Evolutionary conservation across 2,113 vertebrate genomes (phyloP), one percentile per base, ranked within the genome.

Genomic region (Neoarius graeffei): DNA sequence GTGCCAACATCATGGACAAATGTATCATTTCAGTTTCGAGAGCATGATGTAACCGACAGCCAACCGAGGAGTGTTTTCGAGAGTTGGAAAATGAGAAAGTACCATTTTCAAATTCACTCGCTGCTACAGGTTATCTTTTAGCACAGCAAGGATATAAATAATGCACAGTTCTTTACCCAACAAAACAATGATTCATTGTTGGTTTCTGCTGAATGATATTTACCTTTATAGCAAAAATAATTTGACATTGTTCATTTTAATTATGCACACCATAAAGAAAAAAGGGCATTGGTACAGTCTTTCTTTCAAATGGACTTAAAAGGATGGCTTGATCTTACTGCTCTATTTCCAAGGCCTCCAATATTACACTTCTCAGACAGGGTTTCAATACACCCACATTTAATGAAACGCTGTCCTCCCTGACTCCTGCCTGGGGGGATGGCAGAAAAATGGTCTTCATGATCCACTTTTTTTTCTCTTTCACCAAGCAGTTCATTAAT

Each of bases 21-120:
- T 20, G n/a, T 15, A 52, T 23, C 59, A 17, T 62, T 86, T 84
- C 79, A 50, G 59, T 86, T 74, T 83, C 3, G 76, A 66, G 62
- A 80, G 15, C 27, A 81, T 59, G 86, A 87, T 67, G 83, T 82
- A 89, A 87, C 67, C 10, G 3, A 27, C 17, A 60, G 42, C 27
- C 76, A 80, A 85, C 35, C 71, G 42, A 71, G 54, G 30, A 52
- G 52, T 13, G 7, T 35, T 81, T 69, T 10, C 30, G 14, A 56
- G 85, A 35, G 57, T 4, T 69, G 15, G 74, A 60, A 85, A 50
- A 85, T 77, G 71, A 59, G 67, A 73, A 59, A 85, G 20, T 60
- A 57, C 54, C 30, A 85, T 59, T 76, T 85, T 76, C 84, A 1
- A 77, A 54, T 64, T 83, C 48, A 52, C 7, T 83, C 25, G 9